Base-by-base conservation (phyloP, 2,113 vertebrate species). In the Sphaerodactylus townsendi region DNA sequence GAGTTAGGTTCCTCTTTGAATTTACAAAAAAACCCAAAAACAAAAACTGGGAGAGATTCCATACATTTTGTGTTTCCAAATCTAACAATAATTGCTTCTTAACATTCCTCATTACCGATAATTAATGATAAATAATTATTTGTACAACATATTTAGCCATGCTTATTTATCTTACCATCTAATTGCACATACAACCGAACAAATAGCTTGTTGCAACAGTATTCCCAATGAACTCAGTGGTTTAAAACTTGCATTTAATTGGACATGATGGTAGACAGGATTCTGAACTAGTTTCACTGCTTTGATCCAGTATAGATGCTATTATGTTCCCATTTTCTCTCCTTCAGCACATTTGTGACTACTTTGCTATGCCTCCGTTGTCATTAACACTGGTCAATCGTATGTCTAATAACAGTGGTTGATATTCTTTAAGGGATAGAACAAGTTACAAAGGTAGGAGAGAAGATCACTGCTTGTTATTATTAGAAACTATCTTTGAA, bases 321-420 rank as follows among this genome's bases (percentile, higher is more conserved):
- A 62, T 62, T 62, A 62, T 28, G 59, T 62, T 62, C 25, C 28
- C 25, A 25, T 62, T 25, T 62, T 62, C 59, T 62, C 59, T 23
- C 59, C 13, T 5, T 62, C 37, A 41, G 50, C 39, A 30, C 35
- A 71, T 1, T 41, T 30, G 69, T 74, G 14, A 74, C 39, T 59
- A 4, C 15, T 15, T 39, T 35, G 30, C 8, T 70, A 33, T 72
- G 69, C 48, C 3, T 21, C 69, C 30, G 10, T 72, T 30, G 23
- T 23, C 37, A 72, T 5, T 28, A n/a, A 44, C 69, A 33, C 35
- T 72, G 70, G 39, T n/a, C 73, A 15, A 62, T 39, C 25, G 53
- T 10, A 0, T 77, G 3, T 73, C 85, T 0, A 1, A 6, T 35
- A 65, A 6, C 6, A 0, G 14, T 3, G 86, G 69, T 0, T 74